Evolutionary conservation across 2,797 vertebrate species (phyloP).

Genomic region (Pitangus sulphuratus): DNA sequence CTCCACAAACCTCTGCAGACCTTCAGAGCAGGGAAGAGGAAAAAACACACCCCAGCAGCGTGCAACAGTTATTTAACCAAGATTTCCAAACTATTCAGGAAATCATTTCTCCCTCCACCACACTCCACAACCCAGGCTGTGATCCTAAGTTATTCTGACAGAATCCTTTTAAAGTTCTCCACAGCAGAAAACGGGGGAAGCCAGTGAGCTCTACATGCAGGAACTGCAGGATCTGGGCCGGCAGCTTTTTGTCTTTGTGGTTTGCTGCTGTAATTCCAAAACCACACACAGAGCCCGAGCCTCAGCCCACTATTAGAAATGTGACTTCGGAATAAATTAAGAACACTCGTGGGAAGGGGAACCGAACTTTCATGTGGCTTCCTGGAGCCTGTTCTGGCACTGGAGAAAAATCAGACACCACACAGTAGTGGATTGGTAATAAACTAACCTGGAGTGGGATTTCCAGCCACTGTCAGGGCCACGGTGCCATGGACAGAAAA

Average conservation of each 20-base stretch:
- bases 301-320: slow-evolving; percentile 67
- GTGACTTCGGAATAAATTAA: slow-evolving; percentile 64
- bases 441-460: not conserved
- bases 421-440: slow-evolving; percentile 23
- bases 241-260: slow-evolving; percentile 48
- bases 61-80: not conserved
- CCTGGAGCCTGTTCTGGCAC: slow-evolving; percentile 49
- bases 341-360: slow-evolving; percentile 62
- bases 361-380: slow-evolving; percentile 66
- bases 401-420: slow-evolving; percentile 19
- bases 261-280: slow-evolving; percentile 72
- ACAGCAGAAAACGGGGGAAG: not conserved
- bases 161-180: slow-evolving; percentile 17
- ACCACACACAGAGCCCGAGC: slow-evolving; percentile 40
- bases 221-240: slow-evolving; percentile 45
- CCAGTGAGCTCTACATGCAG: slow-evolving; percentile 37
- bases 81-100: not conserved
- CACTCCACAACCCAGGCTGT: not conserved
- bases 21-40: rapidly evolving
- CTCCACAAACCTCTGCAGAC: not conserved
- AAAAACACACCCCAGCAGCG: not conserved
- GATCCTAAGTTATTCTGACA: slow-evolving; percentile 39
- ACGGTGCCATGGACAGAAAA: not conserved
- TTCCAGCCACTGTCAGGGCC: not conserved
- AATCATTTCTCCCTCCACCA: not conserved